Percentiles rank a stretch among this genome's conserved stretches.
Evolutionary conservation across 2,888 invertebrate species (phyloP).

Genomic region (Trichogramma evanescens): DNA sequence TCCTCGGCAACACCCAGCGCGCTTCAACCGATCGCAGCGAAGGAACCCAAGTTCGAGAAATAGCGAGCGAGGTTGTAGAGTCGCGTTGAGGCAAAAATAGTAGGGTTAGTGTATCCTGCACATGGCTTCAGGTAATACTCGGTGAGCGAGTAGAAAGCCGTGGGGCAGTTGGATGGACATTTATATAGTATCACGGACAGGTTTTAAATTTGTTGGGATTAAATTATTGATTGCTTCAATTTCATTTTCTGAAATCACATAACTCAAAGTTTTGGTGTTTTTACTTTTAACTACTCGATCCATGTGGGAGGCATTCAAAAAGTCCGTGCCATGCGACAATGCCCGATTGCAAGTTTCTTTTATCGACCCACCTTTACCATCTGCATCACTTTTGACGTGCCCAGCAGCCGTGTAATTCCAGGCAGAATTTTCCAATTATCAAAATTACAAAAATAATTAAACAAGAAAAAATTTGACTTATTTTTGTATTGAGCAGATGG

Average conservation of each 20-base stretch:
- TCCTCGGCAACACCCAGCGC: no score
- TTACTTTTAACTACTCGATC: not conserved
- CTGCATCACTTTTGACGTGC: constrained; percentile 4
- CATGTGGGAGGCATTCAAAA: not conserved
- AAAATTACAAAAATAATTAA: constrained; percentile 2
- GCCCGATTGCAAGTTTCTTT: not conserved
- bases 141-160: no score
- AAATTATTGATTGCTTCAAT: not conserved
- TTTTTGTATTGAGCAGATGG: constrained; percentile 13
- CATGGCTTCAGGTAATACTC: no score
- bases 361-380: constrained; percentile 4
- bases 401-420: constrained; percentile 5
- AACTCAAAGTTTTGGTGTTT: not conserved
- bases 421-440: not conserved
- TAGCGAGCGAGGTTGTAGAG: no score
- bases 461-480: constrained; percentile 10
- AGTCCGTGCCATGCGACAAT: not conserved
- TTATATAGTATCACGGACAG: not conserved
- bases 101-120: no score
- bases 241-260: not conserved
- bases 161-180: not conserved
- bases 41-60: no score
- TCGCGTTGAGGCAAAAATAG: no score
- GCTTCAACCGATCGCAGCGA: no score
- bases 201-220: not conserved